phyloP scores from a whole-genome alignment of 1,140 invertebrate genomes.

The Panagrolaimus sp. region DNA sequence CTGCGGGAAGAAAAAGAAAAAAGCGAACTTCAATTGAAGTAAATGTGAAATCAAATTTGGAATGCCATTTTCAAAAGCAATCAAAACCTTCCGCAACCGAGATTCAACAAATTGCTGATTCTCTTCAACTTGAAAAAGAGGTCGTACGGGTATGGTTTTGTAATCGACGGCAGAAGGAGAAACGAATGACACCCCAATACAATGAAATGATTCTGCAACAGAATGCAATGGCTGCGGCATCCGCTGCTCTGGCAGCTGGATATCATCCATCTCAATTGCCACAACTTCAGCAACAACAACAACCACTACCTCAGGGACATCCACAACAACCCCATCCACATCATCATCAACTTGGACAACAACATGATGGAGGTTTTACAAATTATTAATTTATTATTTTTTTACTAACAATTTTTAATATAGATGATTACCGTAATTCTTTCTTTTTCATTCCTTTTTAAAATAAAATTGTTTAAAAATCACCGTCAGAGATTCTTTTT shows the following conservation, averaged over 20 bases:
- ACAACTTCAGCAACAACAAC: conserved; percentile 23
- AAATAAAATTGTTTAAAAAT: too few species aligned
- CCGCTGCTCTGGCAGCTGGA: conserved; percentile 27
- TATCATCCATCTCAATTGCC: conserved; percentile 22
- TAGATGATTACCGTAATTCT: too few species aligned
- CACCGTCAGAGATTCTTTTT: too few species aligned
- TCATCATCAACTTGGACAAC: conserved; percentile 1
- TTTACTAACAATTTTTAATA: too few species aligned
- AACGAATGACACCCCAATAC: conserved; percentile 84
- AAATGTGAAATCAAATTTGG: conserved; percentile 93
- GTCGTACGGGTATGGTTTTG: conserved; percentile 86
- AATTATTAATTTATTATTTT: too few species aligned
- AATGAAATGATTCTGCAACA: neutral
- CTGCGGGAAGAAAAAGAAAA: conserved; percentile 93
- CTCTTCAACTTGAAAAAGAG: conserved; percentile 93
- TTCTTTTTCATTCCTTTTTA: too few species aligned
- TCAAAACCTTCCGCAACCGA: conserved; percentile 98
- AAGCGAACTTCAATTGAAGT: conserved; percentile 99
- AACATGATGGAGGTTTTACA: too few species aligned
- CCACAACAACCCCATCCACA: conserved; percentile 14
- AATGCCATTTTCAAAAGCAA: conserved; percentile 97
- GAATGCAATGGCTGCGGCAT: too few species aligned
- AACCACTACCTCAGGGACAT: neutral
- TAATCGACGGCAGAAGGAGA: conserved; percentile 96
- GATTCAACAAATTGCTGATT: conserved; percentile 85